phyloP scores from a whole-genome alignment of 35 echinoderm and acorn worm species.

The Strongylocentrotus purpuratus region DNA sequence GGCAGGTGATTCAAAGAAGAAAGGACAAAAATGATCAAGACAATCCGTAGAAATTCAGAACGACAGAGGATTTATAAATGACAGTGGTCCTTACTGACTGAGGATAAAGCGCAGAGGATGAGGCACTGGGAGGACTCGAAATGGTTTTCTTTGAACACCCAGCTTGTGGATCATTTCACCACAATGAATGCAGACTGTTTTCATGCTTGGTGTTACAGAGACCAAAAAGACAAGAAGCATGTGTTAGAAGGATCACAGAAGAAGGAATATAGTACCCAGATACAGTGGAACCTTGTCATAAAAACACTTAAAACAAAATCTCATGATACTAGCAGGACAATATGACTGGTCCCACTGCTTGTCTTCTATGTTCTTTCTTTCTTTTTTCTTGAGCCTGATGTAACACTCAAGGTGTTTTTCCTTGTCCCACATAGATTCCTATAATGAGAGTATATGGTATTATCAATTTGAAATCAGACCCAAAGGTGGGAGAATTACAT shows the following conservation, averaged over 20 bases:
- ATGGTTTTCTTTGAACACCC: not conserved
- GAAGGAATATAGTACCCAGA: not conserved
- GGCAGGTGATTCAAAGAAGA: not conserved
- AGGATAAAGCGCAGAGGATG: not conserved
- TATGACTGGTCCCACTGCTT: no score
- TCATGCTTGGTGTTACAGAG: not conserved
- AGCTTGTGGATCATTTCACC: not conserved
- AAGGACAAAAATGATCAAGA: slow-evolving; percentile 28
- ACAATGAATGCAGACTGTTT: not conserved
- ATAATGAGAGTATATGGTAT: no score
- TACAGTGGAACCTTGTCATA: not conserved
- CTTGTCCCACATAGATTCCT: no score
- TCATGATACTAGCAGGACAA: no score
- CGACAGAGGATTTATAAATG: not conserved
- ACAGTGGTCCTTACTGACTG: not conserved
- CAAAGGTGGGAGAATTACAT: no score
- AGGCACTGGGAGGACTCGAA: not conserved
- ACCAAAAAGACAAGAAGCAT: not conserved
- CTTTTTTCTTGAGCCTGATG: no score
- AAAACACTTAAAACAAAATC: not conserved
- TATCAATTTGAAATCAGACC: no score
- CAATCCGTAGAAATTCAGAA: not conserved
- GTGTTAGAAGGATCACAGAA: no score
- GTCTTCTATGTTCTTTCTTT: no score
- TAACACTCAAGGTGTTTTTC: no score